phyloP scores from a whole-genome alignment of 2,888 invertebrate genomes.

The Agonopterix alstromeriana region DNA sequence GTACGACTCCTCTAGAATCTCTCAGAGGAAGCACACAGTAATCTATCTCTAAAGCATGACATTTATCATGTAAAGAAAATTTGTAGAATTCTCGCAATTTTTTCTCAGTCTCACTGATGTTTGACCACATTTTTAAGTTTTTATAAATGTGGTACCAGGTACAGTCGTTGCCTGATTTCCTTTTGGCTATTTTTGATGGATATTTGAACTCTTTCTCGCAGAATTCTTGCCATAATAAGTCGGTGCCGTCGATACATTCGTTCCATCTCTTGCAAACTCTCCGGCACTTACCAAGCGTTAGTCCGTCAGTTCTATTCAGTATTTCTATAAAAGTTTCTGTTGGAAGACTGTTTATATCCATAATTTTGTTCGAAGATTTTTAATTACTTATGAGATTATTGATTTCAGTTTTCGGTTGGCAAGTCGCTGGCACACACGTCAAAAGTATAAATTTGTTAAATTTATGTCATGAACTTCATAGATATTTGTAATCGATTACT shows the following conservation, averaged over 20 bases:
- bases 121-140: constrained; percentile 46
- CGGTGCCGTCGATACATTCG: constrained; percentile 38
- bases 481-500: too few relatives aligned
- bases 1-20: constrained; percentile 41
- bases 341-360: constrained; percentile 36
- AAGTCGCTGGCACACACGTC: too few relatives aligned
- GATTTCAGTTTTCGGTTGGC: neutral
- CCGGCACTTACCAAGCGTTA: constrained; percentile 42
- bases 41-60: constrained; percentile 40
- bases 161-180: constrained; percentile 39
- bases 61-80: constrained; percentile 42
- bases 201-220: constrained; percentile 40
- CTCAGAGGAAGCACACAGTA: constrained; percentile 47
- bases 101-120: constrained; percentile 26
- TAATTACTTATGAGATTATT: neutral
- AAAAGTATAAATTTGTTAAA: too few relatives aligned
- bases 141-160: constrained; percentile 54
- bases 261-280: constrained; percentile 51
- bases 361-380: constrained; percentile 12
- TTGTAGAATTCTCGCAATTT: constrained; percentile 45
- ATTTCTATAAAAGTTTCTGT: constrained; percentile 53
- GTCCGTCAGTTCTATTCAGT: constrained; percentile 40
- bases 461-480: too few relatives aligned
- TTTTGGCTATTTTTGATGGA: constrained; percentile 48
- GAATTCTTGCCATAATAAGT: constrained; percentile 45